Conservation (phyloP, 2,797 vertebrate species). For the Onychomys torridus region DNA sequence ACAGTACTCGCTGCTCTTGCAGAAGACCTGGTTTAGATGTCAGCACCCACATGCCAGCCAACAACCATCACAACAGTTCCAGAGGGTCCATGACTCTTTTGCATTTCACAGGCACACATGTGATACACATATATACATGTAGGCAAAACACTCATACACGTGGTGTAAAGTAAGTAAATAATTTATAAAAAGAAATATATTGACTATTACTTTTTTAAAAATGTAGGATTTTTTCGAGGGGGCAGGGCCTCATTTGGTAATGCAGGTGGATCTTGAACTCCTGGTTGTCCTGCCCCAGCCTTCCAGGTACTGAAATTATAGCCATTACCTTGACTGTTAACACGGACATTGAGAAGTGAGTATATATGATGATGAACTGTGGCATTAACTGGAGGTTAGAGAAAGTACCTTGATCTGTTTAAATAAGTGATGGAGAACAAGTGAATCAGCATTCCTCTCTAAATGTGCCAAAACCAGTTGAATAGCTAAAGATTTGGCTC, state of each 20-base stretch:
- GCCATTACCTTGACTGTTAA: not conserved
- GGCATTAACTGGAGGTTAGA: not conserved
- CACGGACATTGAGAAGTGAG: conserved; percentile 39
- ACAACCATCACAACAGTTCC: not conserved
- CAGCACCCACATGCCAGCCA: not conserved
- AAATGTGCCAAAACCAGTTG: not conserved
- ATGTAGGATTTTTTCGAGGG: too few relatives aligned
- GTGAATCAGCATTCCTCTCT: not conserved
- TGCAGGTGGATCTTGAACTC: not conserved
- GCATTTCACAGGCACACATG: not conserved
- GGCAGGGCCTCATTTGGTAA: not conserved
- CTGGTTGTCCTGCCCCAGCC: not conserved
- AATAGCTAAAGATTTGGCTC: not conserved
- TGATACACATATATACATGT: not conserved
- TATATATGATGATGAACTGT: conserved; percentile 23
- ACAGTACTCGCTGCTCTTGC: not conserved
- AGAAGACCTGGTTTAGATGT: not conserved
- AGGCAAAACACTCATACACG: not conserved
- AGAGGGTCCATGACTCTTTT: not conserved
- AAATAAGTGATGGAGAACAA: conserved; percentile 1
- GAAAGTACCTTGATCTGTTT: not conserved
- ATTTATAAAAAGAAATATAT: not conserved
- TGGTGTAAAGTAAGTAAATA: not conserved
- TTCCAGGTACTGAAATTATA: not conserved
- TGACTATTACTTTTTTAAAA: not conserved